Base-by-base conservation (phyloP, 2,888 invertebrate genomes). In the Eumacrocentrus americanus region DNA sequence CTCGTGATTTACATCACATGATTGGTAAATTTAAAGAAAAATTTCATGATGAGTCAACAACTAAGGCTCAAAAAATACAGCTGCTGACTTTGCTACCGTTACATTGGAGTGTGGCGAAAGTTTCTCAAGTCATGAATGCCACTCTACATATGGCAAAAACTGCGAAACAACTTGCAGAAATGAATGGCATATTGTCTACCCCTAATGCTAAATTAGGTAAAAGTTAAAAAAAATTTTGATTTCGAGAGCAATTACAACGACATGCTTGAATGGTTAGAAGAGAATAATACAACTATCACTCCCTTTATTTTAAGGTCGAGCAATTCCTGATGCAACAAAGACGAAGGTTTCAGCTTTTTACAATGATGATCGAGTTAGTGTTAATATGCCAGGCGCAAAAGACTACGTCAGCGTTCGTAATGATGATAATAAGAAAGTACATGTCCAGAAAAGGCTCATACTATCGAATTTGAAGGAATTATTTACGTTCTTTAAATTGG, bases 381-480 rank as follows among this genome's bases (percentile, higher is more conserved):
- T 18, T 12, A 14, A 14, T 12, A 48, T 48, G 34, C 48, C 48
- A 11, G 48, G 34, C 29, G 29, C 29, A 29, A 48, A 48, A 29
- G 48, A 48, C 25, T 48, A 29, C 14, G 48, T 34, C 12, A 29
- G 29, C 11, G 23, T 55, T 25, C 12, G 53, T n/a, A 55, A 50
- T 14, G 48, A 42, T 40, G 44, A 54, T 37, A 44, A 23, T 9
- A 22, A n/a, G 5, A 48, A 40, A 18, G 34, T 23, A 14, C 48
- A 34, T 2, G 22, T 52, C 14, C 38, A 52, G 38, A 48, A 40
- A 40, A 11, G 40, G 14, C 40, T 52, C 11, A 23, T 40, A 22
- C 22, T 52, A 14, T 52, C 38, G 5, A 52, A 52, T 38, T 52
- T 23, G 12, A 52, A 52, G 22, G 40, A 52, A 37, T 16, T 52